Evolutionary conservation across 2,888 invertebrate species (phyloP).

Genomic region (Toxonevra muliebris): DNA sequence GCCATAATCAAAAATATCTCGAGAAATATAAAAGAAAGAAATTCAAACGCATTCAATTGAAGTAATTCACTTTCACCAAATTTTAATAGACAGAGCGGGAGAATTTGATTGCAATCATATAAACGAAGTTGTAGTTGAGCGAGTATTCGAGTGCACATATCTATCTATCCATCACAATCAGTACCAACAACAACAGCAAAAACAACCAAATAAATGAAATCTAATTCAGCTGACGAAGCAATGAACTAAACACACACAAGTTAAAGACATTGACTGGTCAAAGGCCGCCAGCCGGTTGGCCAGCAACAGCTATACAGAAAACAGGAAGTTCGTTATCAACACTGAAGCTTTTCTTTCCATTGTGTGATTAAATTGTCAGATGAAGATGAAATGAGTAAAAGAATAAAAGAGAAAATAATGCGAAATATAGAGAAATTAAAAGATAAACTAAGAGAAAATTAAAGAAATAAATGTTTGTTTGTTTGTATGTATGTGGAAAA

Average conservation of each 20-base stretch:
- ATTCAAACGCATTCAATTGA: constrained; percentile 21
- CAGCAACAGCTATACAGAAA: constrained; percentile 9
- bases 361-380: constrained; percentile 38
- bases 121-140: constrained; percentile 19
- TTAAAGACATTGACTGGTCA: constrained; percentile 9
- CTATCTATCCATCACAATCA: constrained; percentile 28
- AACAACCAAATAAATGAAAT: constrained; percentile 15
- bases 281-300: constrained; percentile 11
- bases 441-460: constrained; percentile 27
- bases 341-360: constrained; percentile 23
- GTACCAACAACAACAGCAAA: background rate
- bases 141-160: background rate
- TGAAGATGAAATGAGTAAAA: too few relatives aligned
- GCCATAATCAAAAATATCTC: constrained; percentile 19
- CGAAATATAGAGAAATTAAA: constrained; percentile 32
- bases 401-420: constrained; percentile 14
- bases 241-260: constrained; percentile 4
- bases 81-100: constrained; percentile 21
- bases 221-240: constrained; percentile 40
- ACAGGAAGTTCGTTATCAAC: constrained; percentile 46
- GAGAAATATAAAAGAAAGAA: constrained; percentile 8
- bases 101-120: constrained; percentile 36
- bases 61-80: constrained; percentile 23
- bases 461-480: constrained; percentile 22
- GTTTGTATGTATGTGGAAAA: constrained; percentile 35